Evolutionary conservation across 1,140 invertebrate genomes (phyloP), one percentile per base, ranked within the genome.

Genomic region (Platyscapa corneri): DNA sequence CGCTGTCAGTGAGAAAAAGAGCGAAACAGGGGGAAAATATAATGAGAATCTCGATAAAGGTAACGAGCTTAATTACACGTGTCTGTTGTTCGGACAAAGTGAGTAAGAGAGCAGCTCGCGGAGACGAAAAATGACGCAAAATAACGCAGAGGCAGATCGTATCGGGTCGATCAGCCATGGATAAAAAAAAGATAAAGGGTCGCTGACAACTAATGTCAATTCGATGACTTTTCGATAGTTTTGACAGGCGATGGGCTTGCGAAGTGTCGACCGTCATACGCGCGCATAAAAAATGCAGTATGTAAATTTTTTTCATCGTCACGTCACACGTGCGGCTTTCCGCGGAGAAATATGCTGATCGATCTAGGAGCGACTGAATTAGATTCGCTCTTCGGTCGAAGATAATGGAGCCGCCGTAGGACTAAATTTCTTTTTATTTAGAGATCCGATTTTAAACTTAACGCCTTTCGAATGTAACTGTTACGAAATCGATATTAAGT

Each of bases 211-310:
- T 93, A 93, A 93, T 93, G 91, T 90, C 90, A 86, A 88, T 91
- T 89, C 90, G 82, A 93, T 93, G 93, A 93, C 93, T 93, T 92
- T 93, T 89, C 92, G 88, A 92, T 93, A 93, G 90, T 92, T 90
- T 87, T 86, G 88, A 89, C 84, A 75, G 65, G 85, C 84, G 76
- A 87, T 87, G 79, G 70, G 49, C 82, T 84, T 76, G 86, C 90
- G 90, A 91, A 88, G 88, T 89, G 90, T 12, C 32, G 37, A 23
- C 30, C 60, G 89, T 39, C 82, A 60, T 53, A 70, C 32, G 76
- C 72, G 86, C 87, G 85, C 84, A 88, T 88, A 89, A 91, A 90
- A 90, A 91, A 92, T 90, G 83, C 86, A 89, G 86, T 90, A 93
- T 93, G 92, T 88, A 91, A 93, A 93, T 92, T 93, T 92, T 92